Base-by-base conservation (phyloP, 1,140 invertebrate genomes). In the Cataglyphis hispanica region DNA sequence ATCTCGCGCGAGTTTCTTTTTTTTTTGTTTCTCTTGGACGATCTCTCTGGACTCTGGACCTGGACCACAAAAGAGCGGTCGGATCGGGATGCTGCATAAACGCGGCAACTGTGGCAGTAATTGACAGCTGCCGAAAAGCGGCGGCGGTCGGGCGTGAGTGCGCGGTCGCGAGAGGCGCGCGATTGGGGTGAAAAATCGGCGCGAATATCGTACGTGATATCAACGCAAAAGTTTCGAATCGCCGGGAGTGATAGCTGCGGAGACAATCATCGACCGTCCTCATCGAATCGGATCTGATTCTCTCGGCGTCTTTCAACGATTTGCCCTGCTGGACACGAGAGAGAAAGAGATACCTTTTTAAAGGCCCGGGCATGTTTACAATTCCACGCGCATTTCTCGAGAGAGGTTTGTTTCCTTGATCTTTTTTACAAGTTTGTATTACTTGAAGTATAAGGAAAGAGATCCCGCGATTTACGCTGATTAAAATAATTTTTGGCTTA, bases 51-150 rank as follows among this genome's bases (percentile, higher is more conserved):
- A 31, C 31, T 31, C 31, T 31, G 31, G 90, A 91, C 90, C 31
- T 31, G 31, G 90, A 91, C 90, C 90, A 86, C 46, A 16, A 50
- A 50, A 91, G 81, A 91, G 87, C 75, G 83, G 87, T 89, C 83
- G 76, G 80, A 74, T 76, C 86, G 69, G 89, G 92, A 93, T 93
- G 92, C 91, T 93, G 92, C 84, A 91, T 60, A 86, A 87, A 88
- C 87, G 87, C 91, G 84, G 90, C 83, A 89, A 87, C 86, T 86
- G 89, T 87, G 78, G 91, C 81, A 86, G 89, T 94, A 93, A 92
- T 92, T 94, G 93, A 94, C 92, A 93, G 93, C 92, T 92, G 92
- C 91, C 92, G 92, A 93, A 93, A 93, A 93, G 90, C 88, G 86
- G 88, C 92, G 86, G 91, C 69, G 34, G 22, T 43, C 31, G 34